Base-by-base conservation (phyloP, 2,888 invertebrate species). In the Macaria liturata region DNA sequence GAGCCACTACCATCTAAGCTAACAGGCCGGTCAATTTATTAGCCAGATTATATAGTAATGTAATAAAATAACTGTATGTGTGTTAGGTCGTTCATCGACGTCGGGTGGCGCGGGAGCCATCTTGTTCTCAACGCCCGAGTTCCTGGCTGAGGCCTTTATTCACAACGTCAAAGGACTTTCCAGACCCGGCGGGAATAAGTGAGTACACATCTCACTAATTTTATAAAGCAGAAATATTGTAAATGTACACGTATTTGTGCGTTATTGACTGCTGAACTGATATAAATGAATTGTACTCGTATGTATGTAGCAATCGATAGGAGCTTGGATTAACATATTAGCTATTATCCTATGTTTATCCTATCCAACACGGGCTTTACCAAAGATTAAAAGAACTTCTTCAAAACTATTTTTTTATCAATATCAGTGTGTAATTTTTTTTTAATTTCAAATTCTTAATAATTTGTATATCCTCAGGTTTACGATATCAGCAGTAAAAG, bases 111-210 rank as follows among this genome's bases (percentile, higher is more conserved):
- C 89, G 0, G 78, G 80, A 0, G 58, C 80, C 0, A 73, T 87
- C 0, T 57, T 86, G 1, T 74, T 72, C 62, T 78, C 89, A 0
- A 76, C 71, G 0, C 32, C 76, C 0, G 85, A 84, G 0, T 78
- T 82, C 9, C 62, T 91, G 2, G 89, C 87, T 0, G 83, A 84
- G 0, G 74, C 78, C 0, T 74, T 83, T 39, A 66, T 62, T 30
- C 59, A 64, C 0, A 89, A 86, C 37, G 66, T 90, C 0, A 83
- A 80, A n/a, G 73, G 61, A 0, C 57, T 82, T 3, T 78, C 69
- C 0, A 59, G 81, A 2, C 73, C 86, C 0, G 88, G 88, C 0
- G 69, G 78, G 37, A 88, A 88, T 59, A 78, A 67, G 90, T 88
- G 1, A 73, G 79, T 67, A 34, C 6, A 30, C 4, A 8, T 42